These are phyloP conservation scores for Mythimna vitellina DNA, from an alignment of 2,888 invertebrate species.

Conservation along the genomic window DNA sequence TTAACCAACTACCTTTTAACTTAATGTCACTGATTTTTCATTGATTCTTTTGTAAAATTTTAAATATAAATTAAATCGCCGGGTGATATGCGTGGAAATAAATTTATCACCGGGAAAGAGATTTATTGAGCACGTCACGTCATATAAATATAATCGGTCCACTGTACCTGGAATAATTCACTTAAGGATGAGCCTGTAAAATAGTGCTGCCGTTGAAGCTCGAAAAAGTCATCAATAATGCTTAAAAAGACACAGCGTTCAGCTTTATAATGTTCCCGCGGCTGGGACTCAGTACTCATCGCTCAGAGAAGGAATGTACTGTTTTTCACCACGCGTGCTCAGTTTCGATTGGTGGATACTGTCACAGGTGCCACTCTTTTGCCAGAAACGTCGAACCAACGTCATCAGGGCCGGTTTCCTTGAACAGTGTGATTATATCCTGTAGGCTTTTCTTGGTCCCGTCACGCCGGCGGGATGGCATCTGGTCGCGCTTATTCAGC, in stretches of 20 bases:
- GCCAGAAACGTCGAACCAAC: too few species aligned
- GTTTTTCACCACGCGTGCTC: too few species aligned
- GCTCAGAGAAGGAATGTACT: too few species aligned
- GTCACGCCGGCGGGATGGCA: too few species aligned
- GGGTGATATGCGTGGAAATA: slow-evolving; percentile 18
- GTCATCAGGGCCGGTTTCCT: too few species aligned
- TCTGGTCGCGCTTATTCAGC: too few species aligned
- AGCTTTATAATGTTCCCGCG: too few species aligned
- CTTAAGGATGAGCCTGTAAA: neutral
- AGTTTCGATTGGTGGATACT: too few species aligned
- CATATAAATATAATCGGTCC: slow-evolving; percentile 25
- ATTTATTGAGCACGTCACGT: slow-evolving; percentile 27
- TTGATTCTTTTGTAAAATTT: slow-evolving; percentile 7
- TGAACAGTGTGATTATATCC: too few species aligned
- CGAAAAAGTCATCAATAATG: neutral
- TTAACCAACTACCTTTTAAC: neutral
- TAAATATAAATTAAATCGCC: slow-evolving; percentile 25
- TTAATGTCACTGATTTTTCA: neutral
- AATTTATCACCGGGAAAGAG: slow-evolving; percentile 22
- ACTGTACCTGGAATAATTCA: slow-evolving; percentile 21
- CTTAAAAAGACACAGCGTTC: neutral
- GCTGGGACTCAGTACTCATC: too few species aligned
- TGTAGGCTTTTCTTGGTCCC: too few species aligned
- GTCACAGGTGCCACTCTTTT: too few species aligned
- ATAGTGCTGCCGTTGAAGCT: neutral